phyloP scores from a whole-genome alignment of 2,797 vertebrate genomes.

The Phataginus tricuspis region DNA sequence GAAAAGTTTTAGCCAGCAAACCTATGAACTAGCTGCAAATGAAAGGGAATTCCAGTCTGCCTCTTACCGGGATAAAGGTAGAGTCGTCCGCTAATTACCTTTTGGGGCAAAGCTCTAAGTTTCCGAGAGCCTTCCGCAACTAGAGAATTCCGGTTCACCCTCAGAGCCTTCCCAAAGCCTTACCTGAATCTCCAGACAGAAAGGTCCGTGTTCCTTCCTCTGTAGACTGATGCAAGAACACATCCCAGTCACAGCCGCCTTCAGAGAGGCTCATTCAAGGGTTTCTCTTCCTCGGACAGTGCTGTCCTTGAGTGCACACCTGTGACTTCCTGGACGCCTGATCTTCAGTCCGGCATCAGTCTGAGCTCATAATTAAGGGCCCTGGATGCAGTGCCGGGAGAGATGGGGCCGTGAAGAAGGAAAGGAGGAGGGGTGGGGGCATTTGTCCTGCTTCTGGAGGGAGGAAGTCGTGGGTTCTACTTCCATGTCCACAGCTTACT shows the following conservation, averaged over 20 bases:
- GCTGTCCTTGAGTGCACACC: not conserved
- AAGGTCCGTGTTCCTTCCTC: not conserved
- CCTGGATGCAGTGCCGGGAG: not conserved
- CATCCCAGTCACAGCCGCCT: rapidly evolving
- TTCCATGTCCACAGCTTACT: not conserved
- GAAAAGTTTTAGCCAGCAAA: not conserved
- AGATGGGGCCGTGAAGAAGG: too few species aligned
- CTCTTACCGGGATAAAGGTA: not conserved
- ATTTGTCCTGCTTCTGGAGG: not conserved
- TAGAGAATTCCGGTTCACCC: not conserved
- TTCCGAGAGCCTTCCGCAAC: not conserved
- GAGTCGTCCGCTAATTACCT: not conserved
- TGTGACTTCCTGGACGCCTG: not conserved
- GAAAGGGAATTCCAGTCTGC: not conserved
- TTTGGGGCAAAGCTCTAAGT: rapidly evolving
- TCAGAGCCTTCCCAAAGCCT: not conserved
- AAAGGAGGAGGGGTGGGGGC: not conserved
- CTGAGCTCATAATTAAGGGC: not conserved
- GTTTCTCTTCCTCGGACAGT: not conserved
- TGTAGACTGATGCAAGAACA: not conserved
- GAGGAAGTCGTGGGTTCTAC: not conserved
- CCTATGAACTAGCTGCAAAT: not conserved
- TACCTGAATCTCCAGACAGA: not conserved
- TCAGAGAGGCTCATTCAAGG: rapidly evolving
- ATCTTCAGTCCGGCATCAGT: not conserved